These are phyloP conservation scores for Malachius bipustulatus DNA, from an alignment of 2,888 invertebrate genomes.

Conservation along the genomic window DNA sequence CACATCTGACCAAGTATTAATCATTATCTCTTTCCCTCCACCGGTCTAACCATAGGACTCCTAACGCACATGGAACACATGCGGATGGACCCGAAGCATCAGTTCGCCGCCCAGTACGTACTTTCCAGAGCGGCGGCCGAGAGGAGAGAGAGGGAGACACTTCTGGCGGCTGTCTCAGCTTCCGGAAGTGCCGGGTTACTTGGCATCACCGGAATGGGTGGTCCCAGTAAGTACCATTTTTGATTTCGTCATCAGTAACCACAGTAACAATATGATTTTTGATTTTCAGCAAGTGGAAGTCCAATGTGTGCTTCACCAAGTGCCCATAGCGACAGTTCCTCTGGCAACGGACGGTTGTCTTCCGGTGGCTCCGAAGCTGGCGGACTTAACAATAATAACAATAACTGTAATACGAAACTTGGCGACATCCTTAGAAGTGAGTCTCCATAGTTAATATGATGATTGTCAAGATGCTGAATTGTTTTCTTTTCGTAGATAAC, in stretches of 20 bases:
- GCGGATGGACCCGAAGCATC: slow-evolving; percentile 94
- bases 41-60: slow-evolving; percentile 52
- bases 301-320: slow-evolving; percentile 72
- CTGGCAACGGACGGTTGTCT: slow-evolving; percentile 65
- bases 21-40: slow-evolving; percentile 20
- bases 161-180: slow-evolving; percentile 52
- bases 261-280: slow-evolving; percentile 4
- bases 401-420: slow-evolving; percentile 49
- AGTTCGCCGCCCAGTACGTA: slow-evolving; percentile 90
- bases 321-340: slow-evolving; percentile 77
- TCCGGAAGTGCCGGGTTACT: slow-evolving; percentile 52
- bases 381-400: slow-evolving; percentile 57
- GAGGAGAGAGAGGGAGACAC: slow-evolving; percentile 68
- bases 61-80: slow-evolving; percentile 92
- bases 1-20: too few relatives aligned
- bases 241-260: not conserved
- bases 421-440: slow-evolving; percentile 39
- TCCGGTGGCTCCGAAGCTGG: slow-evolving; percentile 70
- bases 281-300: slow-evolving; percentile 39
- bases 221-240: slow-evolving; percentile 22
- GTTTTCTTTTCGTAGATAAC: slow-evolving; percentile 34
- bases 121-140: slow-evolving; percentile 83
- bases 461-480: not conserved
- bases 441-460: slow-evolving; percentile 15
- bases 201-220: slow-evolving; percentile 38